Conservation (phyloP, 2,888 invertebrate genomes). For the Apoda limacodes region DNA sequence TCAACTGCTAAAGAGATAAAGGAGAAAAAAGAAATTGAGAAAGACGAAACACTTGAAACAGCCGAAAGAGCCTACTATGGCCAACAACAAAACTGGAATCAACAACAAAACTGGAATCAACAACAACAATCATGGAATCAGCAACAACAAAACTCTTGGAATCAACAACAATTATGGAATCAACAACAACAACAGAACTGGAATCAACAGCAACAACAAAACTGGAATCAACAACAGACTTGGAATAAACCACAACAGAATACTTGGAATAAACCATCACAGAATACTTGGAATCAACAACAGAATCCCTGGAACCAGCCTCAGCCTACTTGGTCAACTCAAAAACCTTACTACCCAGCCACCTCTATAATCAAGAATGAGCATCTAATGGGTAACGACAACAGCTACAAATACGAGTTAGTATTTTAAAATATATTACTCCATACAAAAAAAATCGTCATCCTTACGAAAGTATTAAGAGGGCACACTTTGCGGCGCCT, state of each 20-base stretch:
- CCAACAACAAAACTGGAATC: constrained; percentile 23
- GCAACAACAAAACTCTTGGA: no score
- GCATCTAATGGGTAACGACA: constrained; percentile 50
- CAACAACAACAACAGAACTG: constrained; percentile 15
- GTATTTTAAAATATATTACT: no score
- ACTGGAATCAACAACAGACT: constrained; percentile 19
- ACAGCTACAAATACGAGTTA: constrained; percentile 67
- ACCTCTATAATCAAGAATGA: constrained; percentile 58
- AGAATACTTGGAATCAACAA: constrained; percentile 17
- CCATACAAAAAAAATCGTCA: no score
- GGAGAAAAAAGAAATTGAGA: no score
- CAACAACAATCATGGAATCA: constrained; percentile 12
- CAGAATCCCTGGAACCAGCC: constrained; percentile 8
- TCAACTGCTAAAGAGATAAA: constrained; percentile 36
- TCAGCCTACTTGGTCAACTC: no score
- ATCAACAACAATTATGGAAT: no score
- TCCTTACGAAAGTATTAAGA: no score
- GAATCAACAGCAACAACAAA: constrained; percentile 7
- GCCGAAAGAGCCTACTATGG: constrained; percentile 22
- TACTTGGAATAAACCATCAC: constrained; percentile 4
- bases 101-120: constrained; percentile 23
- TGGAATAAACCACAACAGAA: constrained; percentile 18
- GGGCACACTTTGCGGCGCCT: no score
- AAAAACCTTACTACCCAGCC: constrained; percentile 25
- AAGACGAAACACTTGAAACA: no score